These are phyloP conservation scores for Mya arenaria DNA, from an alignment of 1,140 invertebrate genomes.

Conservation along the genomic window DNA sequence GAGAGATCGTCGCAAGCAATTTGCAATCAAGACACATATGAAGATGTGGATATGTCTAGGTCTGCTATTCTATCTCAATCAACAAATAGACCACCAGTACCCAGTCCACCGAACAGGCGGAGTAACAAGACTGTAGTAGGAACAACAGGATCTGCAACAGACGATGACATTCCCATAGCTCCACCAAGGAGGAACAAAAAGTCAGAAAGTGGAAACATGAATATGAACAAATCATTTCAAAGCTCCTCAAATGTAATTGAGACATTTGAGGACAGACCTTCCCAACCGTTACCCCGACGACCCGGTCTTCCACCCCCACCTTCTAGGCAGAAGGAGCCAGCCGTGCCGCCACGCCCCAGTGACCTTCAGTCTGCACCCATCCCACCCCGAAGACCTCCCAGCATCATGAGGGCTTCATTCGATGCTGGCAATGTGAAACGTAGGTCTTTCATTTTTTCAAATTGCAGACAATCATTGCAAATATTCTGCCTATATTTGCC, in stretches of 20 bases:
- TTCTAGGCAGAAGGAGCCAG: neutral
- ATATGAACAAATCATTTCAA: neutral
- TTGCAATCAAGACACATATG: slow-evolving; percentile 34
- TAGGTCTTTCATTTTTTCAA: too few relatives aligned
- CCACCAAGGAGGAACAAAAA: slow-evolving; percentile 42
- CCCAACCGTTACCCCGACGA: neutral
- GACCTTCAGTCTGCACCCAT: too few relatives aligned
- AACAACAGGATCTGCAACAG: neutral
- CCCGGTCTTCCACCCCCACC: neutral
- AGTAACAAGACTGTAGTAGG: neutral
- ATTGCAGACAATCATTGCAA: too few relatives aligned
- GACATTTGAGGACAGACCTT: neutral
- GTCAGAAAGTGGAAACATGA: neutral
- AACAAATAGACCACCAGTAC: neutral
- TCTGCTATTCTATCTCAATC: neutral
- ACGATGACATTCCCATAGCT: slow-evolving; percentile 18
- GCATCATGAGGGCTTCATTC: too few relatives aligned
- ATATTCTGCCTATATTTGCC: too few relatives aligned
- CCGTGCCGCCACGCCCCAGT: slow-evolving; percentile 1
- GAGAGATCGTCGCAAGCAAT: neutral
- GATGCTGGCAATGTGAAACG: too few relatives aligned
- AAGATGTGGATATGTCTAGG: slow-evolving; percentile 10
- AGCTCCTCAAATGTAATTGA: neutral
- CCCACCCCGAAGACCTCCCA: too few relatives aligned
- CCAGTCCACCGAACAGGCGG: neutral